Evolutionary conservation across 2,888 invertebrate genomes (phyloP).

Genomic region (Cerceris ruficornis): DNA sequence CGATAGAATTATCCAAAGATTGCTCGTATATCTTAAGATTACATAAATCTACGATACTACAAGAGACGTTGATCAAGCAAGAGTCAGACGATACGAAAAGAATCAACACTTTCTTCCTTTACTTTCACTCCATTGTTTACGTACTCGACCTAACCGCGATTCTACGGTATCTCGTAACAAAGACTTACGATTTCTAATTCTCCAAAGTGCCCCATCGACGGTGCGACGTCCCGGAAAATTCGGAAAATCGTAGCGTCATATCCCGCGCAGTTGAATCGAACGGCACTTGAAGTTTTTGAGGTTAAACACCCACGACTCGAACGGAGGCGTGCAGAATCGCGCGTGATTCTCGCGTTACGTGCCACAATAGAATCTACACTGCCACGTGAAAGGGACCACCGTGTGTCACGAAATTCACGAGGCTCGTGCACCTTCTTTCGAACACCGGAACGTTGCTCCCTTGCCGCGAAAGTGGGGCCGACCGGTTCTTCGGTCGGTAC

Average conservation of each 20-base stretch:
- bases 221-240: background rate
- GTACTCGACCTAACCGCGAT: background rate
- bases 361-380: conserved; percentile 19
- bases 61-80: background rate
- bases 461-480: conserved; percentile 51
- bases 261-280: background rate
- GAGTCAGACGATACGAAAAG: background rate
- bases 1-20: background rate
- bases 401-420: conserved; percentile 55
- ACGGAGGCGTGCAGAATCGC: conserved; percentile 5
- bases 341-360: conserved; percentile 32
- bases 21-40: too few species aligned
- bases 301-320: conserved; percentile 16
- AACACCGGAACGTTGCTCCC: conserved; percentile 43
- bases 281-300: background rate
- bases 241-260: background rate
- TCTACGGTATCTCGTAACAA: background rate
- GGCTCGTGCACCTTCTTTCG: conserved; percentile 37
- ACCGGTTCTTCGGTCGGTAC: conserved; percentile 57
- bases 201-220: background rate
- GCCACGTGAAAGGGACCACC: conserved; percentile 45
- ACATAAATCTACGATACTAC: too few species aligned
- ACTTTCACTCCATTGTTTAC: conserved; percentile 53
- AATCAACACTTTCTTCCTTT: conserved; percentile 14
- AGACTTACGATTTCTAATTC: conserved; percentile 7